Base-by-base conservation (phyloP, 2,113 vertebrate genomes). In the Cromileptes altivelis region DNA sequence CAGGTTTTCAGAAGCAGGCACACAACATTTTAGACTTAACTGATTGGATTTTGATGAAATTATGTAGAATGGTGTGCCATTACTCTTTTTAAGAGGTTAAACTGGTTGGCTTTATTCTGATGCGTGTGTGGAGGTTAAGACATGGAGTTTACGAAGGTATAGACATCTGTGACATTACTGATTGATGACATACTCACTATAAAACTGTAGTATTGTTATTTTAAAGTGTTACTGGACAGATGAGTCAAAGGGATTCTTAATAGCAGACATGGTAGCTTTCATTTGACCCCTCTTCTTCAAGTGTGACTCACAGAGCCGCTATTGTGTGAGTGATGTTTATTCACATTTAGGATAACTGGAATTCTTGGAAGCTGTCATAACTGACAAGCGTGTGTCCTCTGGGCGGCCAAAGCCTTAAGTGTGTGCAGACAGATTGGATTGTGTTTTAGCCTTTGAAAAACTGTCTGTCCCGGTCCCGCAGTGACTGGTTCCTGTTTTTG, bases 241-340 rank as follows among this genome's bases (percentile, higher is more conserved):
- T 61, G 65, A 78, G 60, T 86, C 81, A 50, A 60, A 56, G 13
- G 27, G 42, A 21, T 72, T 61, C 19, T 85, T 61, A 11, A 74
- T 62, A 18, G 73, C 70, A 74, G 78, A 79, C 74, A 76, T 18
- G 15, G 25, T 11, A 78, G 42, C 79, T 81, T 75, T 70, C 27
- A 60, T 85, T 82, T 90, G 37, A 85, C 65, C 84, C 37, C 42
- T 72, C 19, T 52, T 7, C 33, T 67, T 70, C 19, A 42, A 37
- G 18, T 47, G 1, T 77, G 87, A 84, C 49, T 90, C 82, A 93
- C 81, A 86, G 82, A 88, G 80, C 37, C 52, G 69, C 61, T 61
- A 71, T 88, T 89, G 88, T 91, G 62, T 70, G 68, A 61, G 37
- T 49, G 30, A 70, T 78, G 49, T 81, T 68, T 82, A 75, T 83